Percentiles rank a stretch among this genome's conserved stretches.
phyloP scores from a whole-genome alignment of 2,797 vertebrate genomes.

The Lepus townsendii region DNA sequence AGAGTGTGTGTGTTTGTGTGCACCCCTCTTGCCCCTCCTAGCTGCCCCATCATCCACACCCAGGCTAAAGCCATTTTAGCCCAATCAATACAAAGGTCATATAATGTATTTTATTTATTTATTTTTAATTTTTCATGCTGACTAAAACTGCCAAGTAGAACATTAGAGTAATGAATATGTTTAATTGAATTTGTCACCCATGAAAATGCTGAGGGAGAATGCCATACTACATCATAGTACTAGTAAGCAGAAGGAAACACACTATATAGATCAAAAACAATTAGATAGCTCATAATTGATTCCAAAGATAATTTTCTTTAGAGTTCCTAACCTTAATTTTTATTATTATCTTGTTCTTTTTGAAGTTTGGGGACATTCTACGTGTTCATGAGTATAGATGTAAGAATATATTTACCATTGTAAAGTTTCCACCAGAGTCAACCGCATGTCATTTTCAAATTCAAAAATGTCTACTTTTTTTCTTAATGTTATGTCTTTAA shows the following conservation, averaged over 20 bases:
- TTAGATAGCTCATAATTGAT: constrained; percentile 73
- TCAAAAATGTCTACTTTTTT: constrained; percentile 48
- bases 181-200: constrained; percentile 92
- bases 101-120: constrained; percentile 88
- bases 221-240: constrained; percentile 61
- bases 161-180: constrained; percentile 91
- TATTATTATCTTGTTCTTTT: constrained; percentile 43
- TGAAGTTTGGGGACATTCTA: background rate
- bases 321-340: background rate
- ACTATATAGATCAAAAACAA: constrained; percentile 56
- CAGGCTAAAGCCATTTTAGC: constrained; percentile 87
- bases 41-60: constrained; percentile 86
- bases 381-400: background rate
- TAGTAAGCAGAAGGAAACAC: constrained; percentile 51
- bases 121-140: constrained; percentile 87
- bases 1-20: constrained; percentile 82
- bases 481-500: constrained; percentile 45
- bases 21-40: constrained; percentile 77
- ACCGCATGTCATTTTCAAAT: background rate
- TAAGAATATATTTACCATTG: background rate
- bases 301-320: constrained; percentile 52
- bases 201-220: constrained; percentile 85
- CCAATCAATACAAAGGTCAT: constrained; percentile 91
- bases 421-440: constrained; percentile 14
- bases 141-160: constrained; percentile 87